Evolutionary conservation across 2,797 vertebrate genomes (phyloP).

Genomic region (Eptatretus atami): DNA sequence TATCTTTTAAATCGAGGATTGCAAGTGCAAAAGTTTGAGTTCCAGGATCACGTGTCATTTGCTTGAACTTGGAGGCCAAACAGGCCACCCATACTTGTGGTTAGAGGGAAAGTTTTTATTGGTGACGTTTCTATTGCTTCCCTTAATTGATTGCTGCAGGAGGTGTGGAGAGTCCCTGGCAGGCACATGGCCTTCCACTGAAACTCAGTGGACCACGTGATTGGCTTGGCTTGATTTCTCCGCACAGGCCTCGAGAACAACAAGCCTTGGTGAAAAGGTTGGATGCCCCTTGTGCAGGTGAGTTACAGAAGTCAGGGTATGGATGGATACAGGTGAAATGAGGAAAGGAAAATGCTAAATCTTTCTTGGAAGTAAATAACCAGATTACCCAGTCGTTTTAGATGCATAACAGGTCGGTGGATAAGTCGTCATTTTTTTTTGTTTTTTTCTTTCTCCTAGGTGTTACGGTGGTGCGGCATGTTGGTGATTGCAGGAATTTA

Average conservation of each 20-base stretch:
- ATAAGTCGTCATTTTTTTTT: no score
- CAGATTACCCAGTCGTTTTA: no score
- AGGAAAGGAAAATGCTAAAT: no score
- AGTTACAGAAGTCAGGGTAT: background rate
- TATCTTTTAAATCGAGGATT: no score
- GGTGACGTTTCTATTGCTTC: background rate
- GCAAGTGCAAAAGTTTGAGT: no score
- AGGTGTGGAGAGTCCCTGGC: constrained; percentile 15
- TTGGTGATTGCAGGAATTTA: background rate
- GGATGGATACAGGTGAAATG: no score
- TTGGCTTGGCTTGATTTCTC: constrained; percentile 20
- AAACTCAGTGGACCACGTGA: constrained; percentile 20
- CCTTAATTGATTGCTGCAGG: constrained; percentile 15
- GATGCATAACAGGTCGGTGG: no score
- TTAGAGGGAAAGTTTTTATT: no score
- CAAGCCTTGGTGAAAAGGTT: constrained; percentile 18
- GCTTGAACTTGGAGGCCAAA: no score
- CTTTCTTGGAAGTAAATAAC: no score
- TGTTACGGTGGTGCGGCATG: constrained; percentile 2
- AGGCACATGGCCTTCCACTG: constrained; percentile 19
- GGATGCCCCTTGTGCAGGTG: constrained; percentile 21
- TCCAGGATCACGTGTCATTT: no score
- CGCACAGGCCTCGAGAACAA: constrained; percentile 22
- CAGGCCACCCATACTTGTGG: no score
- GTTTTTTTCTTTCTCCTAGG: background rate